phyloP scores from a whole-genome alignment of 2,888 invertebrate species.

The Torymus texanus region DNA sequence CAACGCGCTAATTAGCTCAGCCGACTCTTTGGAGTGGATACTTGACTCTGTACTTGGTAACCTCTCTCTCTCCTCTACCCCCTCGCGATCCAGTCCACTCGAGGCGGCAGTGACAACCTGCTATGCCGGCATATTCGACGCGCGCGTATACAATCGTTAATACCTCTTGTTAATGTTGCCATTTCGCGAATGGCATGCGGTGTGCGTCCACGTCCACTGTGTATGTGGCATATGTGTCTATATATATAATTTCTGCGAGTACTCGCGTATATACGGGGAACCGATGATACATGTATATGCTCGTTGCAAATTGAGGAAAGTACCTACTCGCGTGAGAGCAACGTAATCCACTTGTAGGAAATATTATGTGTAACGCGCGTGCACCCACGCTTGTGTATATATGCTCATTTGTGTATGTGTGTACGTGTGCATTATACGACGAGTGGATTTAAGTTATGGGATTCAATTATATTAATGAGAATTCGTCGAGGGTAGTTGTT shows the following conservation, averaged over 20 bases:
- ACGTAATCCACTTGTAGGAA: conserved; percentile 21
- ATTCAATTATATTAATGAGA: conserved; percentile 45
- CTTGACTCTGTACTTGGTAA: conserved; percentile 69
- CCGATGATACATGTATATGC: neutral
- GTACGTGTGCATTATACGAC: neutral
- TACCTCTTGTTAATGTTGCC: conserved; percentile 50
- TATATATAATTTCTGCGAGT: neutral
- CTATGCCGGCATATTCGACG: conserved; percentile 38
- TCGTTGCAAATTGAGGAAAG: conserved; percentile 35
- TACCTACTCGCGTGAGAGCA: neutral
- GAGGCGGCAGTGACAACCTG: conserved; percentile 60
- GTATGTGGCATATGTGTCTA: neutral
- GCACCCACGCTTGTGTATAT: too few species aligned
- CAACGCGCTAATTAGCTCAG: conserved; percentile 75
- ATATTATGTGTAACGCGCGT: conserved; percentile 23
- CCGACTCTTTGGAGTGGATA: conserved; percentile 74
- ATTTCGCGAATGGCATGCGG: conserved; percentile 24
- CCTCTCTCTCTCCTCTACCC: conserved; percentile 62
- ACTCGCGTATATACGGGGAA: too few species aligned
- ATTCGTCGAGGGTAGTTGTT: neutral
- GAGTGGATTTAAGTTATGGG: conserved; percentile 20
- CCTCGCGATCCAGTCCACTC: conserved; percentile 53
- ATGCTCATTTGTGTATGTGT: too few species aligned
- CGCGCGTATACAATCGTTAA: conserved; percentile 49
- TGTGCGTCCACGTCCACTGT: conserved; percentile 13